Evolutionary conservation across 2,888 invertebrate species (phyloP).

Genomic region (Caenorhabditis macrosperma): DNA sequence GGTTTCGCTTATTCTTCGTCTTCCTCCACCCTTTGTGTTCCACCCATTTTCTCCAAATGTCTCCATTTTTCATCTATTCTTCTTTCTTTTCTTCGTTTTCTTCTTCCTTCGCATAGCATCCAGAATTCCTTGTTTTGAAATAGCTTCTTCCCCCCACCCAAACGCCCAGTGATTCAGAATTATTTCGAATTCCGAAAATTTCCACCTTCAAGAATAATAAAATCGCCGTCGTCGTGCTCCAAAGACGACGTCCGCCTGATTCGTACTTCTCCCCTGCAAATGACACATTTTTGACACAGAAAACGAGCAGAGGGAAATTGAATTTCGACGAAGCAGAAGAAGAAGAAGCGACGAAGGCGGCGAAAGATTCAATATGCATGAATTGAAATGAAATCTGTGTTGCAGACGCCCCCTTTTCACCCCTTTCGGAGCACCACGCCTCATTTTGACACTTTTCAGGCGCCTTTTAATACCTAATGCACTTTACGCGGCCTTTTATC

Average conservation of each 20-base stretch:
- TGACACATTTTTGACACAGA: slow-evolving; percentile 7
- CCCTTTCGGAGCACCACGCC: background rate
- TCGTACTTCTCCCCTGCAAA: slow-evolving; percentile 2
- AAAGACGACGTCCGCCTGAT: background rate
- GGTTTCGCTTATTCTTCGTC: background rate
- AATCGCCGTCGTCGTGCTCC: background rate
- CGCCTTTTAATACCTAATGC: slow-evolving; percentile 4
- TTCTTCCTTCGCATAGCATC: background rate
- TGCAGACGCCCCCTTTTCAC: background rate
- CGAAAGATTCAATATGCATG: slow-evolving; percentile 38
- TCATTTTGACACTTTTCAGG: background rate
- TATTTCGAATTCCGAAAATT: background rate
- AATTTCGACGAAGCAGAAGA: slow-evolving; percentile 7
- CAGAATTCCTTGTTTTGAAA: too few species aligned
- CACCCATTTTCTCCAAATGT: background rate
- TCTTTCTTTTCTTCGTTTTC: background rate
- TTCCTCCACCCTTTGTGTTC: background rate
- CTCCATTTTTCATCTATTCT: background rate
- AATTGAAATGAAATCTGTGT: slow-evolving; percentile 44
- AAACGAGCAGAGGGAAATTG: background rate
- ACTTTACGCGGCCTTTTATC: background rate
- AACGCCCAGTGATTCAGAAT: background rate
- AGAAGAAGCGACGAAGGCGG: slow-evolving; percentile 1
- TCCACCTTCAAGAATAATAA: background rate
- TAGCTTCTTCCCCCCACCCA: too few species aligned